phyloP scores from a whole-genome alignment of 1,140 invertebrate genomes.

The Sarcophaga bullata region DNA sequence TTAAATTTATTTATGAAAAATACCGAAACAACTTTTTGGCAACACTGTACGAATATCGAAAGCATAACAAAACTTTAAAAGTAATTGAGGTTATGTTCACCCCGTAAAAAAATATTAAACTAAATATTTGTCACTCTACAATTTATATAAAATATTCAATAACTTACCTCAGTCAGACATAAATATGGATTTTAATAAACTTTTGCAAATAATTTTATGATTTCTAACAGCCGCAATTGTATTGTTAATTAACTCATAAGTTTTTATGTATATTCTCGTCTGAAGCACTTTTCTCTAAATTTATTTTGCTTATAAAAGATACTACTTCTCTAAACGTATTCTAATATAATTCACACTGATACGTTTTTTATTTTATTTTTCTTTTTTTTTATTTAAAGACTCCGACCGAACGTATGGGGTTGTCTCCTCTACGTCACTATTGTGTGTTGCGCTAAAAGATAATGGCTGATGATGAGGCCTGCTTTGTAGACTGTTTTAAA shows the following conservation, averaged over 20 bases:
- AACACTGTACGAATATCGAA: not conserved
- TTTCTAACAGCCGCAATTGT: not conserved
- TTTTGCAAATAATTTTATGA: not conserved
- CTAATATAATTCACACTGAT: not conserved
- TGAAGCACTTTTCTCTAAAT: not conserved
- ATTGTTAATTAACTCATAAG: not conserved
- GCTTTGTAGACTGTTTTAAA: not conserved
- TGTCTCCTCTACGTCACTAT: slow-evolving; percentile 35
- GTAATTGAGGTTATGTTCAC: not conserved
- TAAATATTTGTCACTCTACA: not conserved
- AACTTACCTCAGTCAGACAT: not conserved
- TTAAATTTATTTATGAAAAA: too few species aligned
- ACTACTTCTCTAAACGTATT: not conserved
- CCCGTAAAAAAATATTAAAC: not conserved
- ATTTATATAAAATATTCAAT: not conserved
- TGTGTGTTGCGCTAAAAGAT: not conserved
- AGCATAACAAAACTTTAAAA: not conserved
- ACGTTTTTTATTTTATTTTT: too few species aligned
- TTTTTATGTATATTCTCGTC: not conserved
- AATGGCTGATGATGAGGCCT: slow-evolving; percentile 9
- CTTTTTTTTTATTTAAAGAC: not conserved
- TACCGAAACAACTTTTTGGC: too few species aligned
- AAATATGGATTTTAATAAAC: not conserved
- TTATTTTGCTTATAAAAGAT: not conserved
- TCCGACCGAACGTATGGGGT: slow-evolving; percentile 21